These are phyloP conservation scores for Sebastes nivosus DNA, from an alignment of 2,797 vertebrate species.

Conservation along the genomic window DNA sequence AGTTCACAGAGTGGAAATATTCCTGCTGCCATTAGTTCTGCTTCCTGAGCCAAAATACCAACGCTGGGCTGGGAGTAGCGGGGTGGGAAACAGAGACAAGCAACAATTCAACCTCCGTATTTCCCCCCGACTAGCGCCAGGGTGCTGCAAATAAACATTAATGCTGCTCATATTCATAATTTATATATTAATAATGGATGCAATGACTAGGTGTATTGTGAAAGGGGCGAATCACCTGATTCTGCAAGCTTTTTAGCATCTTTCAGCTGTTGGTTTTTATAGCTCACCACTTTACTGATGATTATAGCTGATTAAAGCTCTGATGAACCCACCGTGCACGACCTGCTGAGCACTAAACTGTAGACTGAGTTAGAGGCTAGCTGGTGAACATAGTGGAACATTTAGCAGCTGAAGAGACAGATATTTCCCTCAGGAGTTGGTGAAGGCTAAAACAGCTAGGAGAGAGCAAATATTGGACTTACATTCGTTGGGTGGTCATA, in stretches of 20 bases:
- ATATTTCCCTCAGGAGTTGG: no score
- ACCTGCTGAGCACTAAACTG: not conserved
- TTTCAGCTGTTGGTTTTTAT: not conserved
- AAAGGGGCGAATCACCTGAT: no score
- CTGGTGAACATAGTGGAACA: not conserved
- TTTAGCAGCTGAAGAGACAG: not conserved
- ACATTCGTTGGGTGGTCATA: no score
- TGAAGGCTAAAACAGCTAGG: no score
- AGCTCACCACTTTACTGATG: not conserved
- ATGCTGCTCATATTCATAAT: not conserved
- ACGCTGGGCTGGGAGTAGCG: not conserved
- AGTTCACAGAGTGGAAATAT: constrained; percentile 21
- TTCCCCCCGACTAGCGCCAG: not conserved
- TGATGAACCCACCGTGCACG: not conserved
- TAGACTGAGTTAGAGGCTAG: not conserved
- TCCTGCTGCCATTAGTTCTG: constrained; percentile 30
- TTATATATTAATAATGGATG: not conserved
- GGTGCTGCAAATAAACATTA: not conserved
- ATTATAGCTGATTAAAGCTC: not conserved
- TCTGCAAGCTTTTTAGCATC: no score
- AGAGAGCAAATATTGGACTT: not conserved
- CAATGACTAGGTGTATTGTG: not conserved
- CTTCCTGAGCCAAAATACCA: constrained; percentile 21
- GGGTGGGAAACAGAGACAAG: not conserved
- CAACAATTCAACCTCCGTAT: not conserved